These are phyloP conservation scores for Tetrao urogallus DNA, from an alignment of 2,113 vertebrate species.

Conservation along the genomic window DNA sequence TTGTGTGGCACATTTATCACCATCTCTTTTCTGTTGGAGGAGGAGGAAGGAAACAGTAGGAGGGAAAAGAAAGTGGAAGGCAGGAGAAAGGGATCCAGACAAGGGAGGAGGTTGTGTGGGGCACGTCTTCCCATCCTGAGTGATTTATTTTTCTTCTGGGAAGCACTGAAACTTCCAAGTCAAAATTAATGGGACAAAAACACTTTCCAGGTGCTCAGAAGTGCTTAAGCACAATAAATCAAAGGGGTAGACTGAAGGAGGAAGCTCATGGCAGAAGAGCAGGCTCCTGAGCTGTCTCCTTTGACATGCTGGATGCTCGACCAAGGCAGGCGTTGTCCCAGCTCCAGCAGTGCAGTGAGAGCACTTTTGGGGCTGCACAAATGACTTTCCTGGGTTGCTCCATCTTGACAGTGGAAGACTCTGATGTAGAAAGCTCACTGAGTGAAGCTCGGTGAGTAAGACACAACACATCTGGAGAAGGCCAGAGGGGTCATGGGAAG, in stretches of 20 bases:
- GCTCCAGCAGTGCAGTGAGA: not conserved
- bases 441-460: not conserved
- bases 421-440: not conserved
- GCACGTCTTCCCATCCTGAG: not conserved
- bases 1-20: not conserved
- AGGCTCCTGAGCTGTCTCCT: not conserved
- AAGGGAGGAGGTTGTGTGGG: slow-evolving; percentile 5
- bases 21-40: not conserved
- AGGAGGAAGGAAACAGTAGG: slow-evolving; percentile 37
- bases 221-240: slow-evolving; percentile 43
- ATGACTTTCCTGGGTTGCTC: not conserved
- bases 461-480: not conserved
- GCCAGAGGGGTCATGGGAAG: not conserved
- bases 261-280: not conserved
- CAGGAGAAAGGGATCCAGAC: not conserved
- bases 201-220: slow-evolving; percentile 60
- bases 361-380: not conserved
- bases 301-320: not conserved
- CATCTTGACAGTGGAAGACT: not conserved
- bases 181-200: slow-evolving; percentile 56
- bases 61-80: slow-evolving; percentile 6
- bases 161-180: slow-evolving; percentile 37
- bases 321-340: not conserved
- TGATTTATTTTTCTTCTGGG: slow-evolving; percentile 55
- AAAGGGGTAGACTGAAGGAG: not conserved